phyloP scores from a whole-genome alignment of 2,797 vertebrate genomes.

The Gambelia wislizenii region DNA sequence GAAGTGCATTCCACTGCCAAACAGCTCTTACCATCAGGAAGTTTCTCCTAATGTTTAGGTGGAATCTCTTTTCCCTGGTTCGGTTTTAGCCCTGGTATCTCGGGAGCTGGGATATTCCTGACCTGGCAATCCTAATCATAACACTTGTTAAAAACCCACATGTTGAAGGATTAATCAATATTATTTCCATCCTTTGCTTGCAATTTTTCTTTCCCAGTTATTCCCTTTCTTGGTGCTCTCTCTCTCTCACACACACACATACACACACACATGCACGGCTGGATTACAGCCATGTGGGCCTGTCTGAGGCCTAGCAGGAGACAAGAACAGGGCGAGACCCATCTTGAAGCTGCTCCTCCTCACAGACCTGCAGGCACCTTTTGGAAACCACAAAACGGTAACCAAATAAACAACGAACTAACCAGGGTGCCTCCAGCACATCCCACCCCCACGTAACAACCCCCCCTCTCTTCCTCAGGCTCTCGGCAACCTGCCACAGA shows the following conservation, averaged over 20 bases:
- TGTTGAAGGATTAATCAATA: not conserved
- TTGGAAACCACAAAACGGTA: slow-evolving; percentile 77
- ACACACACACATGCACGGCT: not conserved
- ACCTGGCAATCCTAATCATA: no score
- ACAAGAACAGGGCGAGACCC: slow-evolving; percentile 63
- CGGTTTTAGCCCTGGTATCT: no score
- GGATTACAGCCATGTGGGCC: slow-evolving; percentile 15
- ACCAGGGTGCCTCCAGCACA: slow-evolving; percentile 60
- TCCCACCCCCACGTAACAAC: slow-evolving; percentile 55
- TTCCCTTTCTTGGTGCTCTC: not conserved
- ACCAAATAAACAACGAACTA: slow-evolving; percentile 68
- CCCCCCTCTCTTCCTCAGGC: slow-evolving; percentile 60
- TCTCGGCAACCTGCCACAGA: not conserved
- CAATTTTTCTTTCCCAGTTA: not conserved
- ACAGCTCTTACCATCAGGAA: no score
- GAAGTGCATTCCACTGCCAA: no score
- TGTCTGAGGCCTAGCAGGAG: slow-evolving; percentile 44
- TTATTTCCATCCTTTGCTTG: not conserved
- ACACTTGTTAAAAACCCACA: not conserved
- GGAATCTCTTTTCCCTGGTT: no score
- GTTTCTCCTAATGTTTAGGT: no score
- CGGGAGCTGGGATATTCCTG: no score
- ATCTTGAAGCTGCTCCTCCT: slow-evolving; percentile 72
- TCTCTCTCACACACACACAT: not conserved
- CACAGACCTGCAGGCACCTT: slow-evolving; percentile 83